Conservation (phyloP, 2,888 invertebrate genomes). For the Phaedon cochleariae region DNA sequence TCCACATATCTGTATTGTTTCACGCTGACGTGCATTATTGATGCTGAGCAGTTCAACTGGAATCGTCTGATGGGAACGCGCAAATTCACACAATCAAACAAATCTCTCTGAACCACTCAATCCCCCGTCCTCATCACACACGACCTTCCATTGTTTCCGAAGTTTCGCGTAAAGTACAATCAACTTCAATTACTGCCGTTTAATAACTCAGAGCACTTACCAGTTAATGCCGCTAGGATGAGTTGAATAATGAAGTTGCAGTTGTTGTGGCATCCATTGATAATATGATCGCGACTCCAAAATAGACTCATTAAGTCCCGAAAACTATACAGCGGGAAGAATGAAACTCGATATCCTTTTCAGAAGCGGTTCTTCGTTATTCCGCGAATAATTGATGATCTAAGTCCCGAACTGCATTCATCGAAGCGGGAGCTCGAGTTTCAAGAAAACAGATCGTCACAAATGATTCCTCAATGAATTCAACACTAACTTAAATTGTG, state of each 20-base stretch:
- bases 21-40: neutral
- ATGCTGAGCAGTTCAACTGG: neutral
- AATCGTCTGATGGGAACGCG: neutral
- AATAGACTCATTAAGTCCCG: conserved; percentile 9
- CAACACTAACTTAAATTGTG: too few species aligned
- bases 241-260: conserved; percentile 20
- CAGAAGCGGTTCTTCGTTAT: neutral
- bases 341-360: conserved; percentile 12
- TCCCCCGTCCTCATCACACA: neutral
- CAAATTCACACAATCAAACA: neutral
- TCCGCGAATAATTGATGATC: neutral
- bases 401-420: too few species aligned
- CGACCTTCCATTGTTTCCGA: conserved; percentile 9
- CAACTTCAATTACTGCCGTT: conserved; percentile 19
- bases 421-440: too few species aligned
- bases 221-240: conserved; percentile 17
- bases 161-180: conserved; percentile 14
- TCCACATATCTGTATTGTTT: neutral
- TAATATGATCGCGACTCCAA: conserved; percentile 14
- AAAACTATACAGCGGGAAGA: conserved; percentile 2
- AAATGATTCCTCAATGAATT: too few species aligned
- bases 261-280: conserved; percentile 16
- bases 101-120: neutral
- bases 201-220: conserved; percentile 20
- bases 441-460: too few species aligned